phyloP scores from a whole-genome alignment of 2,797 vertebrate species.

The Mus caroli region DNA sequence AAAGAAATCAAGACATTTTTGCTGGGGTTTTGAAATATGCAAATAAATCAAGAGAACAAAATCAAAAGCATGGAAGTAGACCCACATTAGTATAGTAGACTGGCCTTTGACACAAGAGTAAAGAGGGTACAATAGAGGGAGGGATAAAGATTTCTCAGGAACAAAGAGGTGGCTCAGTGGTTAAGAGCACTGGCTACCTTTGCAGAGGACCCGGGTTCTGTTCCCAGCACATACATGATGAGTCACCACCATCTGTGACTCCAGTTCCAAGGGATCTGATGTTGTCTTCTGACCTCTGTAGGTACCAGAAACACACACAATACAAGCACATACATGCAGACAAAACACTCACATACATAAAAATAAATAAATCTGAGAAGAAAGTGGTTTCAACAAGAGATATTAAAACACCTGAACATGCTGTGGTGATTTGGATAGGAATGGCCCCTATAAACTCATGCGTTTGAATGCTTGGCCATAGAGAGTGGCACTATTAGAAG shows the following conservation, averaged over 20 bases:
- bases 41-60: background rate
- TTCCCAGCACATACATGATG: background rate
- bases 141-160: background rate
- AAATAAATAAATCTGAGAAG: background rate
- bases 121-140: background rate
- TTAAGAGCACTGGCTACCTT: background rate
- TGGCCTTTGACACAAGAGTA: background rate
- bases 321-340: background rate
- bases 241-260: background rate
- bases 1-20: background rate
- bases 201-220: background rate
- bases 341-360: background rate
- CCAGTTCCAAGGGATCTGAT: background rate
- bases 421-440: background rate
- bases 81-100: background rate
- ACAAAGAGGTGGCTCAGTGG: background rate
- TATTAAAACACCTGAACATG: background rate
- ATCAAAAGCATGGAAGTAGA: background rate
- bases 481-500: background rate
- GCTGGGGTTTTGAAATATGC: background rate
- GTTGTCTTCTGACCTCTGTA: background rate
- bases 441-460: background rate
- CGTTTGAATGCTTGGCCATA: background rate
- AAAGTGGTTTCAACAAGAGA: background rate
- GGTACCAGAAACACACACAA: no score